These are phyloP conservation scores for Goniozus legneri DNA, from an alignment of 1,140 invertebrate genomes.

Conservation along the genomic window DNA sequence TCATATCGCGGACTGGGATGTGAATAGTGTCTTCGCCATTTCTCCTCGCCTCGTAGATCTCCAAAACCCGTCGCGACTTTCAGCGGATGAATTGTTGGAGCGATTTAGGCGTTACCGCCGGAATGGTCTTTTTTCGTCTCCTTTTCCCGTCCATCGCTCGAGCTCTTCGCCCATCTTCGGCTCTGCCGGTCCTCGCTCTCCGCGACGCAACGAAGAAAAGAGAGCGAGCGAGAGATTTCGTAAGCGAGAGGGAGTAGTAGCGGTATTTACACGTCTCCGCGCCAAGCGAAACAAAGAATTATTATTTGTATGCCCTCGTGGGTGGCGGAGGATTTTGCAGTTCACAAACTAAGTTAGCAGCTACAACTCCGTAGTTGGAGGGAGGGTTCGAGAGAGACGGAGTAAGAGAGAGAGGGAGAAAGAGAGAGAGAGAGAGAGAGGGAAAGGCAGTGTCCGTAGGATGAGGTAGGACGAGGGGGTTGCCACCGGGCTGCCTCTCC, in stretches of 20 bases:
- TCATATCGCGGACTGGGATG: constrained; percentile 13
- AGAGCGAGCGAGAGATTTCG: background rate
- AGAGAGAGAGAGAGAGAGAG: constrained; percentile 7
- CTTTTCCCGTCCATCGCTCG: constrained; percentile 21
- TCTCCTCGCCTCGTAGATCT: constrained; percentile 40
- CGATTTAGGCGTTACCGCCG: constrained; percentile 48
- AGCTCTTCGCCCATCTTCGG: constrained; percentile 7
- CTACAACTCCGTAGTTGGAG: constrained; percentile 33
- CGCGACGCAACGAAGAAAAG: constrained; percentile 2
- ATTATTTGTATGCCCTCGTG: constrained; percentile 49
- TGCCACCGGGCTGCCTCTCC: constrained; percentile 4
- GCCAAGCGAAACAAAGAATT: constrained; percentile 51
- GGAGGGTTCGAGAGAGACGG: constrained; percentile 15
- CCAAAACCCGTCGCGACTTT: constrained; percentile 48
- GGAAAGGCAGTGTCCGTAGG: constrained; percentile 14
- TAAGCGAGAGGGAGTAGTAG: constrained; percentile 25
- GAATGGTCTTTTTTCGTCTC: constrained; percentile 42
- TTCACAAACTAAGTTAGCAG: constrained; percentile 52
- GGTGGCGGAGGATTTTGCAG: constrained; percentile 48
- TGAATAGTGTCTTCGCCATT: constrained; percentile 15
- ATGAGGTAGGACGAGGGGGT: constrained; percentile 2
- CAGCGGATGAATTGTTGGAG: constrained; percentile 52
- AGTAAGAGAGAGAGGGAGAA: constrained; percentile 9
- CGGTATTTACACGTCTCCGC: constrained; percentile 50
- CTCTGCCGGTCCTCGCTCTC: constrained; percentile 7